Conservation (phyloP, 2,113 vertebrate genomes). For the Herpetotheres cachinnans region DNA sequence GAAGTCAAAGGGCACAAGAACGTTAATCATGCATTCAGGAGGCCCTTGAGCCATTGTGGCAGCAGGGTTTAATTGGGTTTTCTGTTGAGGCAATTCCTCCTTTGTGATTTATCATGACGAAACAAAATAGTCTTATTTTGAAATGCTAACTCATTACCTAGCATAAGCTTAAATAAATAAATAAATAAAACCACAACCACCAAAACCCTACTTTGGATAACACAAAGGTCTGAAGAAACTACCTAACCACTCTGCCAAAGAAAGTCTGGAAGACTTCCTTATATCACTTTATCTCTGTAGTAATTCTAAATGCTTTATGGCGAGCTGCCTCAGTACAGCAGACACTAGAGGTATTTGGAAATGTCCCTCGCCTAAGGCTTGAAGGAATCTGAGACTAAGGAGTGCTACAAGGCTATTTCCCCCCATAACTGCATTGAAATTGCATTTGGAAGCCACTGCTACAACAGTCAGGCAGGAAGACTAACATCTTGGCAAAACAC, state of each 20-base stretch:
- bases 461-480: not conserved
- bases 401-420: not conserved
- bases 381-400: not conserved
- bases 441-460: not conserved
- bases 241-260: not conserved
- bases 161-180: not conserved
- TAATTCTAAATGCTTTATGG: not conserved
- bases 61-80: conserved; percentile 49
- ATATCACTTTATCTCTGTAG: not conserved
- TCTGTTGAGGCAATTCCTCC: conserved; percentile 32
- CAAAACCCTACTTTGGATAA: not conserved
- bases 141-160: conserved; percentile 60
- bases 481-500: not conserved
- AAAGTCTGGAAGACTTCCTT: not conserved
- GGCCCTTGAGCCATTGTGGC: not conserved
- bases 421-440: not conserved
- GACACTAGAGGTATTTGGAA: not conserved
- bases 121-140: conserved; percentile 48
- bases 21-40: not conserved
- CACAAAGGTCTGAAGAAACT: not conserved
- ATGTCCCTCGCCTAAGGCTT: not conserved
- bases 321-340: not conserved
- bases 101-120: conserved; percentile 48
- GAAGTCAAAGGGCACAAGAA: conserved; percentile 27
- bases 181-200: not conserved